Evolutionary conservation across 2,797 vertebrate species (phyloP), one percentile per base, ranked within the genome.

Genomic region (Chiloscyllium punctatum): DNA sequence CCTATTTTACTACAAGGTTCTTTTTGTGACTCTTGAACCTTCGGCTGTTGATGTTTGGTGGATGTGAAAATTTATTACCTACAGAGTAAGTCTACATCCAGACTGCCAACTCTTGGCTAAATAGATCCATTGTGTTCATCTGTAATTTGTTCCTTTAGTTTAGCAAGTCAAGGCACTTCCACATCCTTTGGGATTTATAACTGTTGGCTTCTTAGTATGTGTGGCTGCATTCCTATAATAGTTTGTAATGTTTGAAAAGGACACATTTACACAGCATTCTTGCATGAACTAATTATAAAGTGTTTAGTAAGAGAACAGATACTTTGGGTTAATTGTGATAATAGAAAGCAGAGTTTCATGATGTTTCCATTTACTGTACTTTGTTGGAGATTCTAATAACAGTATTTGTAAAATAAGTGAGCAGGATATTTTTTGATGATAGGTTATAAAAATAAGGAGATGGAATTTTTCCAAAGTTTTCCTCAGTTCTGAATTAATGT

Each of bases 111-210:
- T 96, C 97, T 91, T 97, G 97, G 97, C 98, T 98, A 98, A 98
- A 98, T 97, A 98, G 97, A 98, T 97, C 97, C 98, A 97, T 98
- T 98, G 98, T 98, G 97, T 97, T 97, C 97, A 97, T 97, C 97
- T 98, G 97, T 97, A 98, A 97, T 98, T 97, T 97, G 97, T 97
- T 98, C 97, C 97, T 97, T 97, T 97, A 97, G 98, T 98, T 98
- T 97, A 97, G 97, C 96, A 97, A 96, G 97, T 97, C 97, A 97
- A 97, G 96, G 98, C 97, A 98, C 97, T 97, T 97, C 97, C 96
- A 96, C 96, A 97, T 98, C 97, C 97, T 97, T 96, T 95, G 97
- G 97, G 98, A 97, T 97, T 97, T 97, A 97, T 98, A 98, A 98
- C 97, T 97, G 97, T 97, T 97, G 97, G 97, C 98, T 97, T 97